Conservation (phyloP, 2,113 vertebrate genomes). For the Salvator merianae region DNA sequence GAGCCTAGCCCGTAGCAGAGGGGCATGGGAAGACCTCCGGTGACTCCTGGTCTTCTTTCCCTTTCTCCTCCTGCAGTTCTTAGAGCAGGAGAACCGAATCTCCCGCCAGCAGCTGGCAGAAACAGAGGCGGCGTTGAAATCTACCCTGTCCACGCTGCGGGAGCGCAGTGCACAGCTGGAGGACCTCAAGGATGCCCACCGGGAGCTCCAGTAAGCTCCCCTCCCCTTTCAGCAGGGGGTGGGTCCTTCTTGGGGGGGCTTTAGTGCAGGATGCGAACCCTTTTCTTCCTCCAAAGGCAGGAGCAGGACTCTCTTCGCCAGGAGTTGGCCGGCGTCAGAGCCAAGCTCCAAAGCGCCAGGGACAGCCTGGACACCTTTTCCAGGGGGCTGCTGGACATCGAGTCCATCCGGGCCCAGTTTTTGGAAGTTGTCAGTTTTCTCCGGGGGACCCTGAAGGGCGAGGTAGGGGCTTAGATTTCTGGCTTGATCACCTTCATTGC, state of each 20-base stretch:
- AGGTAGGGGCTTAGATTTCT: constrained; percentile 37
- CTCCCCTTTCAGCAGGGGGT: neutral
- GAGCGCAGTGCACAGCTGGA: constrained; percentile 82
- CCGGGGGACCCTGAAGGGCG: constrained; percentile 31
- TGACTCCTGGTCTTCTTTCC: no score
- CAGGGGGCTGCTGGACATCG: constrained; percentile 44
- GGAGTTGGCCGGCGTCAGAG: constrained; percentile 38
- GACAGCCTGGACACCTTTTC: constrained; percentile 37
- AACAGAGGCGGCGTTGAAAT: constrained; percentile 77
- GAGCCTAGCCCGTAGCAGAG: no score
- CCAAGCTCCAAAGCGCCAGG: constrained; percentile 30
- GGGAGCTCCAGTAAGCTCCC: constrained; percentile 75
- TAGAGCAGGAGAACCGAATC: constrained; percentile 86
- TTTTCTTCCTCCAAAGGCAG: neutral
- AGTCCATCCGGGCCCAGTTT: constrained; percentile 39
- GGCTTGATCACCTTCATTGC: no score
- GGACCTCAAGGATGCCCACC: constrained; percentile 78
- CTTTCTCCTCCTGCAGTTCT: constrained; percentile 75
- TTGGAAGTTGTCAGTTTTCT: constrained; percentile 42
- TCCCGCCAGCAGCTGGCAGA: constrained; percentile 82
- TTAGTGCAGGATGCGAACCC: no score
- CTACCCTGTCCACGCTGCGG: constrained; percentile 75
- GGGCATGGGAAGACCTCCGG: neutral
- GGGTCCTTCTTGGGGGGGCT: no score
- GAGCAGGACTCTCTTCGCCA: constrained; percentile 10